phyloP scores from a whole-genome alignment of 2,888 invertebrate species.

The Drosophila ezoana region DNA sequence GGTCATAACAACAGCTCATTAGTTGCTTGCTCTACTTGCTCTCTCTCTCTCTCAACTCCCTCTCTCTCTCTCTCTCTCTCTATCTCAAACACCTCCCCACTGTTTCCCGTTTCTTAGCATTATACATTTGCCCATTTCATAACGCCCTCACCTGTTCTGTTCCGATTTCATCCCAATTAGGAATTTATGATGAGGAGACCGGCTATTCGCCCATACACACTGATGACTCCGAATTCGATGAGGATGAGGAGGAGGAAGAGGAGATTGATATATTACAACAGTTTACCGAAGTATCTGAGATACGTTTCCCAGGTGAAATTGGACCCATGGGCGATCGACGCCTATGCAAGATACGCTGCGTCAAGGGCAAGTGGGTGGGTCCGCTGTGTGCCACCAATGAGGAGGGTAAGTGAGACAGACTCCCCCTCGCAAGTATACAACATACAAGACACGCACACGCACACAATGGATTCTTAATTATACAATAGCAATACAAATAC shows the following conservation, averaged over 20 bases:
- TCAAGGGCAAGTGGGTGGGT: conserved; percentile 94
- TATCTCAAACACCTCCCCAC: conserved; percentile 33
- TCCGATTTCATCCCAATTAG: conserved; percentile 69
- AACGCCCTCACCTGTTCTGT: conserved; percentile 75
- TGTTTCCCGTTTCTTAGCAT: conserved; percentile 70
- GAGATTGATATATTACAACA: conserved; percentile 84
- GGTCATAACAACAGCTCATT: conserved; percentile 62
- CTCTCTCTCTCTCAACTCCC: conserved; percentile 39
- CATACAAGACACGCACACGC: conserved; percentile 30
- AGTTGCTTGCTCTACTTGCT: conserved; percentile 70
- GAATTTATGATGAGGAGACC: conserved; percentile 84
- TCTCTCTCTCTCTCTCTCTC: conserved; percentile 28
- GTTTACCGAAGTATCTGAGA: conserved; percentile 85
- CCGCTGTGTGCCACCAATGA: conserved; percentile 90
- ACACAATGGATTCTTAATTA: conserved; percentile 54
- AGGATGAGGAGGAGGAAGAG: conserved; percentile 84
- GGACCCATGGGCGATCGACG: conserved; percentile 90
- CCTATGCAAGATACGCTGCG: conserved; percentile 93
- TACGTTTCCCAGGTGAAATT: conserved; percentile 90
- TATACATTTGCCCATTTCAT: conserved; percentile 77
- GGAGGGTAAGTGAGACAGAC: conserved; percentile 87
- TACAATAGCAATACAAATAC: conserved; percentile 52
- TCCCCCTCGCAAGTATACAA: conserved; percentile 32
- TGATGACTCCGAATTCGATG: conserved; percentile 83
- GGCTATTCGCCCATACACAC: conserved; percentile 83